These are phyloP conservation scores for Liolophura sinensis DNA, from an alignment of 1,140 invertebrate genomes.

Conservation along the genomic window DNA sequence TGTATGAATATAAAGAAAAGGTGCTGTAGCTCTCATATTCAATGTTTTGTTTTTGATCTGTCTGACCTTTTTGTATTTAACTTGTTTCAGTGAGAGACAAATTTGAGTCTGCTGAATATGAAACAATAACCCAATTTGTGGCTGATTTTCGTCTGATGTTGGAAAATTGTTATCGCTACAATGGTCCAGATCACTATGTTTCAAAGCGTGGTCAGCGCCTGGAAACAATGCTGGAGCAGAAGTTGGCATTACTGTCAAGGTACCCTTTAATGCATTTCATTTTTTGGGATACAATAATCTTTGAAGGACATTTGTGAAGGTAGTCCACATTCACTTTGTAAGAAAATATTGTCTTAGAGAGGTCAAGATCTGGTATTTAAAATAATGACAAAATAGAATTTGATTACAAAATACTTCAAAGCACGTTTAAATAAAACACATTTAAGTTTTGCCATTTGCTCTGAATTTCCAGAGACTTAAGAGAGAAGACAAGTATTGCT, in stretches of 20 bases:
- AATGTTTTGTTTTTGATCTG: neutral
- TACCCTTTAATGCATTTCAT: constrained; percentile 28
- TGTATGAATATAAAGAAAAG: no score
- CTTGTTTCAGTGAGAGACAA: constrained; percentile 59
- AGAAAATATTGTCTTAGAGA: no score
- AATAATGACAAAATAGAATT: no score
- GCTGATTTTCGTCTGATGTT: constrained; percentile 62
- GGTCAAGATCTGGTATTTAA: no score
- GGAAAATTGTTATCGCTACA: constrained; percentile 64
- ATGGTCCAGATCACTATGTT: constrained; percentile 59
- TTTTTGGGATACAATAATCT: constrained; percentile 2
- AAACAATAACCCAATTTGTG: constrained; percentile 58
- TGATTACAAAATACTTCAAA: no score
- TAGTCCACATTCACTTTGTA: no score
- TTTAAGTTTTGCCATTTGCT: neutral
- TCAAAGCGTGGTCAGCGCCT: constrained; percentile 60
- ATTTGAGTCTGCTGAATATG: constrained; percentile 57
- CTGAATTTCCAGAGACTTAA: constrained; percentile 44
- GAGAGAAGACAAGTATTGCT: constrained; percentile 52
- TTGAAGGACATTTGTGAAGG: no score
- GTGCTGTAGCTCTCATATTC: no score
- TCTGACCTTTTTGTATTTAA: constrained; percentile 7
- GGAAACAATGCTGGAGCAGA: constrained; percentile 63
- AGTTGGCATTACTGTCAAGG: constrained; percentile 59
- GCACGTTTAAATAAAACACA: constrained; percentile 1